Evolutionary conservation across 2,797 vertebrate genomes (phyloP).

Genomic region (Pteronotus mesoamericanus): DNA sequence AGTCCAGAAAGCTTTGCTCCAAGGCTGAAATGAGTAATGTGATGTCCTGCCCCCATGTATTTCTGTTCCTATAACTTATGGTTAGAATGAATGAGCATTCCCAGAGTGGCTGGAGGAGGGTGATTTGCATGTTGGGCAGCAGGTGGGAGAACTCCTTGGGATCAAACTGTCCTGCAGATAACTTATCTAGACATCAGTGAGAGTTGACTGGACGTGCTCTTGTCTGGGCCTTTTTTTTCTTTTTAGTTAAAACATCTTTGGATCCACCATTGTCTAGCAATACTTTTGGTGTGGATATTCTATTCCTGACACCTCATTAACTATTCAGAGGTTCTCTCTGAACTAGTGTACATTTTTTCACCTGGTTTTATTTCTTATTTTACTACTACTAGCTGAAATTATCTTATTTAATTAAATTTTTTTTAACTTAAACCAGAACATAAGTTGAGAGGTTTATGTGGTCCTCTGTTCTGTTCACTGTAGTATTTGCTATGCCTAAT

Average conservation of each 20-base stretch:
- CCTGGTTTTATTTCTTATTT: background rate
- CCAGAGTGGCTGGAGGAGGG: background rate
- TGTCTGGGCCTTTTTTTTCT: background rate
- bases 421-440: background rate
- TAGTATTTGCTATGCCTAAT: background rate
- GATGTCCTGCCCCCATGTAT: background rate
- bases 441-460: background rate
- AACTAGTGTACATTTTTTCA: background rate
- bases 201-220: background rate
- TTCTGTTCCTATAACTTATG: slow-evolving; percentile 38
- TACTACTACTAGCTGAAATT: background rate
- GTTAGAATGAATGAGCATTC: slow-evolving; percentile 23
- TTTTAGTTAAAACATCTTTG: background rate
- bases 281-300: background rate
- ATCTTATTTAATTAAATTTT: background rate
- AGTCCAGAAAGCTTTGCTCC: background rate
- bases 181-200: background rate
- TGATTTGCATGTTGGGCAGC: background rate
- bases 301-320: background rate
- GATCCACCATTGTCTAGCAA: background rate
- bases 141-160: background rate
- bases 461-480: background rate
- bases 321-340: background rate
- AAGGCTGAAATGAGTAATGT: slow-evolving; percentile 33
- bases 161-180: background rate